Percentiles rank a stretch among this genome's conserved stretches.
Evolutionary conservation across 2,888 invertebrate species (phyloP).

Genomic region (Eucriotettix oculatus): DNA sequence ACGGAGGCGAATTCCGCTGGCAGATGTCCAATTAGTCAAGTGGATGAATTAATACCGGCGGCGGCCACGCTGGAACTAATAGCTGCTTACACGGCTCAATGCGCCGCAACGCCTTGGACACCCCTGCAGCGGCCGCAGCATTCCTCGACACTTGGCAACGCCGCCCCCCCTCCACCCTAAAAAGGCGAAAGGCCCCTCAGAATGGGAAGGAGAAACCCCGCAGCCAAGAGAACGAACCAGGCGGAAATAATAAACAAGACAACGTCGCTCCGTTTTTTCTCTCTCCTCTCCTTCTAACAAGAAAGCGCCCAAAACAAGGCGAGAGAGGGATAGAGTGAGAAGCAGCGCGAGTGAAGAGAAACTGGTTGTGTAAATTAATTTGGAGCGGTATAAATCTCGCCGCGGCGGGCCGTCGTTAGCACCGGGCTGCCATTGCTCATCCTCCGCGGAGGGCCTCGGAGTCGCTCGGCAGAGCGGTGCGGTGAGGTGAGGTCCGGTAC

Average conservation of each 20-base stretch:
- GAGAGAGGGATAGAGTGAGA: not conserved
- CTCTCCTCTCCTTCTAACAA: not conserved
- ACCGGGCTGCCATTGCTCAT: not conserved
- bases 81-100: not conserved
- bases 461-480: no score
- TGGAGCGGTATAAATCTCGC: slow-evolving; percentile 4
- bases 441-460: no score
- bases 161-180: not conserved
- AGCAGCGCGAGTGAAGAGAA: not conserved
- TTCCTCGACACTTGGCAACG: not conserved
- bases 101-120: not conserved
- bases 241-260: not conserved
- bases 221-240: not conserved
- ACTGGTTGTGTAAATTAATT: slow-evolving; percentile 8
- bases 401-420: not conserved
- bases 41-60: not conserved
- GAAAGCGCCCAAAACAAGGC: not conserved
- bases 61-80: not conserved
- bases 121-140: not conserved
- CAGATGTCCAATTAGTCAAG: not conserved
- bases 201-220: not conserved
- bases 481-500: no score
- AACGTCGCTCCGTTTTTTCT: not conserved
- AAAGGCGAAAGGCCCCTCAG: not conserved
- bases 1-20: not conserved